Evolutionary conservation across 2,797 vertebrate species (phyloP), one percentile per base, ranked within the genome.

Genomic region (Manis crassicaudata): DNA sequence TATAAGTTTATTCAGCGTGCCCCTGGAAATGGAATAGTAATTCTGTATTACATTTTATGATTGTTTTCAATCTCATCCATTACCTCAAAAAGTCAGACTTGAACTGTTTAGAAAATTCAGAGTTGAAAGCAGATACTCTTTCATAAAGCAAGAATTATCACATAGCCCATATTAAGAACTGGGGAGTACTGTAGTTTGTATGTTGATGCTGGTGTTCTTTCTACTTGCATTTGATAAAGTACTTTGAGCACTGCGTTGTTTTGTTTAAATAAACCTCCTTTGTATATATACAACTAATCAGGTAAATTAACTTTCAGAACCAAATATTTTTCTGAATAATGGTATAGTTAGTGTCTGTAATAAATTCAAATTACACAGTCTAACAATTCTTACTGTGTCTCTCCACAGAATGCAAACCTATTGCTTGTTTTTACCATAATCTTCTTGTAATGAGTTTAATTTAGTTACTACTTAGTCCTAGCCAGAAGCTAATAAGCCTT

Each of bases 31-130:
- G 32, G 37, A 96, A 94, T 60, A 50, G 62, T 89, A 95, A 86
- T 95, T 92, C 20, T 80, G 6, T 91, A 83, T 94, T 91, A 60
- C 63, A 65, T 75, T 94, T 95, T 92, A 96, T 93, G 63, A 50
- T 54, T 58, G 37, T 86, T 27, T 90, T 96, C 52, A 84, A 58
- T 97, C 62, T 96, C 37, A 65, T 37, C 50, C 95, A 83, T 70
- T 91, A 88, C n/a, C 67, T 80, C 32, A 90, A 88, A 88, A 84
- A 92, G 70, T 94, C 88, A 96, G 68, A 92, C 43, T 97, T 88
- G 65, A 90, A 79, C 35, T 88, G 11, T 95, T 94, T 95, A 95
- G 90, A 95, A 79, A 93, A 95, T 95, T 97, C 67, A 93, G 54
- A 97, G 76, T 94, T 84, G 63, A 85, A 95, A 76, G 32, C 40